A percentile compares a stretch with the other conserved stretches of the same genome.
Conservation (phyloP, 2,888 invertebrate genomes). For the Zaprionus lineosus region DNA sequence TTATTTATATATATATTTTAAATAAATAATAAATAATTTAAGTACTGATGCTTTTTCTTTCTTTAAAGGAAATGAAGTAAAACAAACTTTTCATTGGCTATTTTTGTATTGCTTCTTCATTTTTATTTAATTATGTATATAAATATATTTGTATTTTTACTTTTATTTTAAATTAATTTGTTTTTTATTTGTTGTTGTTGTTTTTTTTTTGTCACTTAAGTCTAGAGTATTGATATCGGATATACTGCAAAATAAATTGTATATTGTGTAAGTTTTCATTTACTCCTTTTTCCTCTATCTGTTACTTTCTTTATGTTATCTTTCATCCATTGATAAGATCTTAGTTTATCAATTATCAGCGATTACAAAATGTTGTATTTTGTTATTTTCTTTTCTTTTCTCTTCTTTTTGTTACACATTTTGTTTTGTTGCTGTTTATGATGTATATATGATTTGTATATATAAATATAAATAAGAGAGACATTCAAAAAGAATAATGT, state of each 20-base stretch:
- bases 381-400: too few relatives aligned
- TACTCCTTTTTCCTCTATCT: conserved; percentile 10
- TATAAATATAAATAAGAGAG: conserved; percentile 53
- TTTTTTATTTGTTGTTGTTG: conserved; percentile 31
- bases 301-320: conserved; percentile 5
- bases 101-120: conserved; percentile 47
- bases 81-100: too few relatives aligned
- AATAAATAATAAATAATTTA: too few relatives aligned
- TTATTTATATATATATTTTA: too few relatives aligned
- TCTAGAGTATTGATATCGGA: conserved; percentile 73
- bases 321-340: too few relatives aligned
- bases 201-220: conserved; percentile 63
- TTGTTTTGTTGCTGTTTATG: conserved; percentile 1
- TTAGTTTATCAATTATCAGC: conserved; percentile 30
- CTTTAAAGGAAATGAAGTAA: too few relatives aligned
- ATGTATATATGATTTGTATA: conserved; percentile 17
- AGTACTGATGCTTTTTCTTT: too few relatives aligned
- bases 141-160: conserved; percentile 72
- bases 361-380: conserved; percentile 42
- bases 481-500: conserved; percentile 37
- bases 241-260: conserved; percentile 78
- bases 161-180: too few relatives aligned
- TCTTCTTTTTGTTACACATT: conserved; percentile 16
- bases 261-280: conserved; percentile 61
- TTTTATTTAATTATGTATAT: conserved; percentile 75